phyloP scores from a whole-genome alignment of 2,797 vertebrate genomes.

The Falco concolor region DNA sequence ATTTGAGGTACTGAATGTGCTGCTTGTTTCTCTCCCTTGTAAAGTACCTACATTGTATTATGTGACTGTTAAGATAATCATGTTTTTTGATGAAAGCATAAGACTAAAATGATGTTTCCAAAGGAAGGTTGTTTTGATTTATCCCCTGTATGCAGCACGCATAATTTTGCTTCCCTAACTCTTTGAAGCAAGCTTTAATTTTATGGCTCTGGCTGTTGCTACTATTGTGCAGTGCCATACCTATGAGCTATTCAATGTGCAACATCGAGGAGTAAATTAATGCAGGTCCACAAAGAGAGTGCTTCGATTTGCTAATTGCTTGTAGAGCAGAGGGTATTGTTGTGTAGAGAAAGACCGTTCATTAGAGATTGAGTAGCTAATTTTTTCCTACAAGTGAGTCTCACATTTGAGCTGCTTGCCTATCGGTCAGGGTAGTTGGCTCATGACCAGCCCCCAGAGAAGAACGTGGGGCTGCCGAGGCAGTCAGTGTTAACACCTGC shows the following conservation, averaged over 20 bases:
- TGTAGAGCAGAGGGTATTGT: slow-evolving; percentile 14
- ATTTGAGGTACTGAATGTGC: neutral
- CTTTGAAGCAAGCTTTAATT: slow-evolving; percentile 43
- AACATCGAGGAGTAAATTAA: slow-evolving; percentile 37
- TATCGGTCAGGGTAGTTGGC: neutral
- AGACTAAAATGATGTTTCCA: slow-evolving; percentile 39
- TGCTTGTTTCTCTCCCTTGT: neutral
- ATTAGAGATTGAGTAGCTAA: slow-evolving; percentile 30
- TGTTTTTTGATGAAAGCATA: slow-evolving; percentile 39
- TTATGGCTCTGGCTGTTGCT: neutral
- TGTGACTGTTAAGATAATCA: neutral
- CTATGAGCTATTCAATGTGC: slow-evolving; percentile 42
- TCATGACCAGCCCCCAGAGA: neutral
- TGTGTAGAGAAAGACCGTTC: slow-evolving; percentile 15
- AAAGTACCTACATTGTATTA: neutral
- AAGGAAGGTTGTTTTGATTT: slow-evolving; percentile 53
- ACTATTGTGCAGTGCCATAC: neutral
- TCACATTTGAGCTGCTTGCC: neutral
- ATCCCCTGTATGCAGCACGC: neutral
- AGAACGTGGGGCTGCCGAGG: neutral
- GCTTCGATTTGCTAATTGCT: slow-evolving; percentile 59
- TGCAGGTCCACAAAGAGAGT: slow-evolving; percentile 27
- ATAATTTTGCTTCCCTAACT: slow-evolving; percentile 17
- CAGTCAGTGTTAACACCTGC: neutral
- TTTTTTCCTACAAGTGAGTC: neutral